Evolutionary conservation across 1,140 invertebrate species (phyloP), one percentile per base, ranked within the genome.

Genomic region (Drosophila punjabiensis): DNA sequence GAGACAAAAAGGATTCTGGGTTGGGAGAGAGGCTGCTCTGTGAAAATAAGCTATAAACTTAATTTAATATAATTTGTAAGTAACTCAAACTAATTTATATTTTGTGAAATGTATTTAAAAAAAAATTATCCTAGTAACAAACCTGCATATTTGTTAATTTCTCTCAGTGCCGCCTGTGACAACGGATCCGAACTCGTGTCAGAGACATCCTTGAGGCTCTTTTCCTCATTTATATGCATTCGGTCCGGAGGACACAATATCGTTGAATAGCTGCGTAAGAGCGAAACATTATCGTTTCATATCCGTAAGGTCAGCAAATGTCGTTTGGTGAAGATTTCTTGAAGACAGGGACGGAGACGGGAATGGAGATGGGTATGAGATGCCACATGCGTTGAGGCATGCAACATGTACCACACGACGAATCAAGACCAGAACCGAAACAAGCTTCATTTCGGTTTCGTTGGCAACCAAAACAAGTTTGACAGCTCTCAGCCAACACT

Each of bases 361-460:
- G 14, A 3, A 48, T 8, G 13, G 7, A 16, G 1, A 18, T n/a
- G 20, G n/a, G 20, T 33, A 77, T 73, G 79, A n/a, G 41, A 47
- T 84, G 79, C 73, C 67, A 77, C 76, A 75, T 82, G 83, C 63
- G 63, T 75, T 82, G 83, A 59, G 63, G 85, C 85, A 88, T 76
- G 81, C 84, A 88, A 81, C 81, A 89, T 68, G 81, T 84, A 83
- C 66, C 75, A 67, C 79, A 85, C 45, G 53, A 18, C 24, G 47
- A 30, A 37, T 53, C 67, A 64, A 32, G 33, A 45, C 41, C 58
- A 60, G 37, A 45, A 71, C 65, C 78, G 76, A 37, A 73, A 82
- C 71, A 68, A 81, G 83, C 83, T 81, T 78, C 81, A 81, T 88
- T 88, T 88, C 85, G 75, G 81, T 88, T 88, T 88, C 84, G 66